phyloP scores from a whole-genome alignment of 2,797 vertebrate genomes.

The Allobates femoralis region DNA sequence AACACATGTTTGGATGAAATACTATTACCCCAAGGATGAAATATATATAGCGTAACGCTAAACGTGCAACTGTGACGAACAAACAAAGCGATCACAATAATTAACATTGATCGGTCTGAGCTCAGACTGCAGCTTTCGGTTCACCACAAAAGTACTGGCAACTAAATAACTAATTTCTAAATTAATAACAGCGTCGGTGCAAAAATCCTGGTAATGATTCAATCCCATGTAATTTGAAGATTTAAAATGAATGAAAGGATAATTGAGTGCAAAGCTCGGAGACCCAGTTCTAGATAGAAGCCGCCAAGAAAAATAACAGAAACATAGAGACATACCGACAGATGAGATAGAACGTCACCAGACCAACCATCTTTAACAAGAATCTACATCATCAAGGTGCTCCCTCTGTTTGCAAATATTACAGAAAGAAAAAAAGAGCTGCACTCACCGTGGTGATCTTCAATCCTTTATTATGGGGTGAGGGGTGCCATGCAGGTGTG shows the following conservation, averaged over 20 bases:
- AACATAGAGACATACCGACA: not conserved
- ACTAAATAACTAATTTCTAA: not conserved
- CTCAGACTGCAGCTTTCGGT: not conserved
- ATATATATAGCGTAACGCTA: not conserved
- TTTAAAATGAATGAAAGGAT: not conserved
- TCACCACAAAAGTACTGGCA: conserved; percentile 12
- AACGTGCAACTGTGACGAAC: not conserved
- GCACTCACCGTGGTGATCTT: too few species aligned
- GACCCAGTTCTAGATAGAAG: not conserved
- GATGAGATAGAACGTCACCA: too few species aligned
- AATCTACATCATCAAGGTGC: too few species aligned
- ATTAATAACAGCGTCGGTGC: not conserved
- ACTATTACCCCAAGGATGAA: not conserved
- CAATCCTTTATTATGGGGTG: too few species aligned
- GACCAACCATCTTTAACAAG: too few species aligned
- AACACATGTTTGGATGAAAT: conserved; percentile 14
- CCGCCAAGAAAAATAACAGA: not conserved
- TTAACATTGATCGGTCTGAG: not conserved
- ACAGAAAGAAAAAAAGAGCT: too few species aligned
- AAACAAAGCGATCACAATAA: conserved; percentile 14
- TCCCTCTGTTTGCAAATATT: too few species aligned
- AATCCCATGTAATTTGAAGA: not conserved
- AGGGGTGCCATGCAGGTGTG: too few species aligned
- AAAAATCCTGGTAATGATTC: not conserved
- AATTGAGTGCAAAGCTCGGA: not conserved